Base-by-base conservation (phyloP, 2,797 vertebrate genomes). In the Helarctos malayanus region DNA sequence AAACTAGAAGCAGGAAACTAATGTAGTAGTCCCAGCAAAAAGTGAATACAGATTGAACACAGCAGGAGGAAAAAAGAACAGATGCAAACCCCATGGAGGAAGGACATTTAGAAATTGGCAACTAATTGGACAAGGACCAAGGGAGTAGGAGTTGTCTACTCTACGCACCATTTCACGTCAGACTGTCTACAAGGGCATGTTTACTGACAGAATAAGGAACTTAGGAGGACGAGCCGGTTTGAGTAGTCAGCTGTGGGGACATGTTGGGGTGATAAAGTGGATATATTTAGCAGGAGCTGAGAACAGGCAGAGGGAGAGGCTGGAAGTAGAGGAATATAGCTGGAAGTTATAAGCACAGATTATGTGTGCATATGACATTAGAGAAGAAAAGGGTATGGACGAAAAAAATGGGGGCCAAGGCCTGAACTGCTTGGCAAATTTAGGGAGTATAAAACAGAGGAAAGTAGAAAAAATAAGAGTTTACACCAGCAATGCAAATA, bases 401-500 rank as follows among this genome's bases (percentile, higher is more conserved):
- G 19, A 27, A 11, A 73, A 78, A 79, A 18, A 21, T 21, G 15
- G 29, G 32, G n/a, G 41, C 49, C 68, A 88, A 27, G 4, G 21
- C n/a, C 56, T 80, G n/a, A 91, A 69, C 16, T 49, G n/a, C 29
- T n/a, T 0, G 29, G 23, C 47, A 57, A 57, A 89, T 76, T 92
- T 78, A 85, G 32, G 56, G 52, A 89, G 19, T 68, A 14, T 41
- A 52, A 88, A 78, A 95, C 27, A 85, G 52, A 91, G 65, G 9
- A 82, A 91, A 73, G 57, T 4, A 27, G 29, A 80, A 91, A 29
- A 96, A 87, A 83, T 52, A n/a, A n/a, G 69, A 57, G 9, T 88
- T 69, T 83, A 92, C 27, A 73, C 1, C 49, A 47, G 68, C 87
- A 81, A 68, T 89, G 93, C 38, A 90, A 87, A 88, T 81, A 90